Base-by-base conservation (phyloP, 2,113 vertebrate genomes). In the Alligator sinensis region DNA sequence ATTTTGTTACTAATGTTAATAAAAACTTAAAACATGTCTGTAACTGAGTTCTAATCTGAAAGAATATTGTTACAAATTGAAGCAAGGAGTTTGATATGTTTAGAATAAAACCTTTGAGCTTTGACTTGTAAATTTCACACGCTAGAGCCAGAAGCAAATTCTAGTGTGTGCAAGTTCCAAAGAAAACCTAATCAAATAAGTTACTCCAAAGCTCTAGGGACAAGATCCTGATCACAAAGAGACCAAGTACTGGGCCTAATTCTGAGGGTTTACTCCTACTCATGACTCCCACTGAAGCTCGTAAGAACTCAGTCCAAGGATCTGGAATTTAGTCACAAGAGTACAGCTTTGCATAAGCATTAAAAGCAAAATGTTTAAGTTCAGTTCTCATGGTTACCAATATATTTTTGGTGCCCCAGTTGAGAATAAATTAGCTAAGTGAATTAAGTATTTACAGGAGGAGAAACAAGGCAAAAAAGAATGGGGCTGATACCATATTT, bases 361-460 rank as follows among this genome's bases (percentile, higher is more conserved):
- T 24, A 91, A 84, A 85, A 87, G 27, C 4, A 58, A 57, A 63
- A 7, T 30, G 78, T 54, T 92, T 87, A 81, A 85, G 89, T 93
- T 74, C 70, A 88, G 61, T 66, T 82, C 61, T 55, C n/a, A 66
- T 64, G 54, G 30, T 63, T 90, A 84, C 38, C 85, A 77, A 80
- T n/a, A 80, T 0, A 1, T 77, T 84, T 96, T 34, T 62, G 64
- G 72, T 79, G 88, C 75, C 88, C 34, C 28, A 78, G 38, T 60
- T 72, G 13, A 78, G 30, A 87, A 83, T 77, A 61, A 78, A 64
- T 34, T 62, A 54, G 70, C 89, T 6, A 34, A 28, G 21, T 34
- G 87, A 93, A n/a, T 34, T 57, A 83, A 89, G 68, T 17, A n/a
- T 75, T 82, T 82, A 78, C 94, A 93, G 2, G 11, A 91, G 82